Evolutionary conservation across 1,140 invertebrate species (phyloP).

Genomic region (Penaeus indicus): DNA sequence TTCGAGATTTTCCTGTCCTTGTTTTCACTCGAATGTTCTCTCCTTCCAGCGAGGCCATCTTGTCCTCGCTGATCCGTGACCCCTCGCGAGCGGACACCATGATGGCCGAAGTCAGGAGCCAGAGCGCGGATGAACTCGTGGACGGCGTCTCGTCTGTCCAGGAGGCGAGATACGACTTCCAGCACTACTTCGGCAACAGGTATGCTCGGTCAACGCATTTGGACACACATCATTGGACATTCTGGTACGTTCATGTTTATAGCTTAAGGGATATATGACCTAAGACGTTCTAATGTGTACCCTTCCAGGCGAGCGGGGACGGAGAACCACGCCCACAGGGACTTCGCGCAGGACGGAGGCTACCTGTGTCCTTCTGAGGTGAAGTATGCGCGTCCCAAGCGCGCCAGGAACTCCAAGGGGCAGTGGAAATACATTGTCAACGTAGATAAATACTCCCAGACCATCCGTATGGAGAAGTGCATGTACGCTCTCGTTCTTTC

Average conservation of each 20-base stretch:
- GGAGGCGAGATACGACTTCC: conserved; percentile 75
- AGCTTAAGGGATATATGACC: too few species aligned
- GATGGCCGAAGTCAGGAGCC: conserved; percentile 77
- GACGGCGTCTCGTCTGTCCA: conserved; percentile 75
- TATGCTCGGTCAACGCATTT: not conserved
- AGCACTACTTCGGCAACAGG: conserved; percentile 73
- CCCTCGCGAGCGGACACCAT: conserved; percentile 79
- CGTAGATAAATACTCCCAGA: conserved; percentile 87
- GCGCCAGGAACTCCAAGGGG: conserved; percentile 81
- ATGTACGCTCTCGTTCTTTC: conserved; percentile 73
- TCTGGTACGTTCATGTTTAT: too few species aligned
- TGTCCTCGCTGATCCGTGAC: conserved; percentile 80
- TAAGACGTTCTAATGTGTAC: too few species aligned
- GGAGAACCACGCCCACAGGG: conserved; percentile 68
- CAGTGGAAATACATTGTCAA: conserved; percentile 91
- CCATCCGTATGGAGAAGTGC: conserved; percentile 86
- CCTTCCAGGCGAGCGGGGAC: conserved; percentile 51
- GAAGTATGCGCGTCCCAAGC: conserved; percentile 85
- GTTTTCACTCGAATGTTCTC: not conserved
- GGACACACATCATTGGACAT: too few species aligned
- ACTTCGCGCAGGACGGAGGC: conserved; percentile 76
- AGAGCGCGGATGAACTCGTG: conserved; percentile 70
- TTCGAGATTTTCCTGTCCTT: too few species aligned
- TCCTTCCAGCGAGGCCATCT: conserved; percentile 80
- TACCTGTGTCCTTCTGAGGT: conserved; percentile 86